Percentiles rank a stretch among this genome's conserved stretches.
phyloP scores from a whole-genome alignment of 2,113 vertebrate species.

The Heptranchias perlo region DNA sequence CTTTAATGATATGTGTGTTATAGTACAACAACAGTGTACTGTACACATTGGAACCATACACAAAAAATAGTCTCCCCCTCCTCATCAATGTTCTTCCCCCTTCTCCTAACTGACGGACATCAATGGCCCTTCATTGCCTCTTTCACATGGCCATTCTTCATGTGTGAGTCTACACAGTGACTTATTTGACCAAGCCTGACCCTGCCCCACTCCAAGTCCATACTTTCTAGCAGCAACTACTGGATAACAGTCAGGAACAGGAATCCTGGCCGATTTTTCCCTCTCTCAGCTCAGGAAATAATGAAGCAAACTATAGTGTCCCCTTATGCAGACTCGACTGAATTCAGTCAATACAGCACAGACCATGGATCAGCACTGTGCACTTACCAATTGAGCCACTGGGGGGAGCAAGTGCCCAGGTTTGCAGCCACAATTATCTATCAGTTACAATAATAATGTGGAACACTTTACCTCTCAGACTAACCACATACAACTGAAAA shows the following conservation, averaged over 20 bases:
- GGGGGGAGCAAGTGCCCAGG: neutral
- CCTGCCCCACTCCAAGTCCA: neutral
- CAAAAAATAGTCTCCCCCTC: neutral
- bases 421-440: neutral
- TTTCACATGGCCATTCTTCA: neutral
- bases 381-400: neutral
- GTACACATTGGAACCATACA: neutral
- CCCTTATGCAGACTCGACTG: neutral
- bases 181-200: neutral
- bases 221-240: neutral
- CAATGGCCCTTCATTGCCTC: neutral
- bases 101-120: neutral
- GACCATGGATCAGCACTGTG: neutral
- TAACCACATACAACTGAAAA: neutral
- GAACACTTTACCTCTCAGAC: neutral
- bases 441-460: neutral
- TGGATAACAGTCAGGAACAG: neutral
- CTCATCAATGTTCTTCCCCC: neutral
- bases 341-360: neutral
- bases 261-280: neutral
- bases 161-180: neutral
- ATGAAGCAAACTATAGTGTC: neutral
- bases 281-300: neutral
- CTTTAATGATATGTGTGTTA: neutral
- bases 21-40: neutral